Evolutionary conservation across 1,140 invertebrate genomes (phyloP).

Genomic region (Chymomyza costata): DNA sequence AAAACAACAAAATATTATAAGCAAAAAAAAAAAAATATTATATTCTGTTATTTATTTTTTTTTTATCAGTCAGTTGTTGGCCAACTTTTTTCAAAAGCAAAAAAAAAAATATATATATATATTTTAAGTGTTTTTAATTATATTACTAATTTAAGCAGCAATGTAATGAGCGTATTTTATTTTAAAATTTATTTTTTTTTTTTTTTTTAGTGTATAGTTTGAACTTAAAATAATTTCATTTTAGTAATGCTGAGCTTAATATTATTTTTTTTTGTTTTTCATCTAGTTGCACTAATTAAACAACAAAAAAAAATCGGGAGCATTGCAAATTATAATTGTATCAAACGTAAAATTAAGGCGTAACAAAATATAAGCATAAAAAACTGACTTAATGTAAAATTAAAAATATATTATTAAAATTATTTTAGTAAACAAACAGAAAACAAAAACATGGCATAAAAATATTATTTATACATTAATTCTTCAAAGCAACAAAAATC

Average conservation of each 20-base stretch:
- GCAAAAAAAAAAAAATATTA: constrained; percentile 29
- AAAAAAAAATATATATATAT: constrained; percentile 16
- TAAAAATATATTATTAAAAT: neutral
- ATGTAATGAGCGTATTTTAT: no score
- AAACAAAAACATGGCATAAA: no score
- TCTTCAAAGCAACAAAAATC: no score
- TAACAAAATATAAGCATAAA: constrained; percentile 22
- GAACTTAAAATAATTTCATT: constrained; percentile 23
- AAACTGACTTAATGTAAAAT: constrained; percentile 7
- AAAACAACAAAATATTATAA: constrained; percentile 35
- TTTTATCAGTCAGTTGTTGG: no score
- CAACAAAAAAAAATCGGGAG: constrained; percentile 65
- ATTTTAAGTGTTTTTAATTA: constrained; percentile 6
- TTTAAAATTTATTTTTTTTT: constrained; percentile 24
- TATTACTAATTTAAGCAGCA: no score
- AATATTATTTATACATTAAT: no score
- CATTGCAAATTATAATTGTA: constrained; percentile 56
- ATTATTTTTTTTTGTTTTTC: constrained; percentile 28
- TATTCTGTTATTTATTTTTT: no score
- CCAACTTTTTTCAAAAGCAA: constrained; percentile 25
- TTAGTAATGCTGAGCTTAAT: constrained; percentile 37
- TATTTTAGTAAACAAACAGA: constrained; percentile 9
- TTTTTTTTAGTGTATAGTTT: constrained; percentile 34
- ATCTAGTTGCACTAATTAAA: no score
- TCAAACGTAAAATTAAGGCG: constrained; percentile 24